These are phyloP conservation scores for Megaustenia siamemsis DNA, from an alignment of 2,888 invertebrate genomes.

Conservation along the genomic window DNA sequence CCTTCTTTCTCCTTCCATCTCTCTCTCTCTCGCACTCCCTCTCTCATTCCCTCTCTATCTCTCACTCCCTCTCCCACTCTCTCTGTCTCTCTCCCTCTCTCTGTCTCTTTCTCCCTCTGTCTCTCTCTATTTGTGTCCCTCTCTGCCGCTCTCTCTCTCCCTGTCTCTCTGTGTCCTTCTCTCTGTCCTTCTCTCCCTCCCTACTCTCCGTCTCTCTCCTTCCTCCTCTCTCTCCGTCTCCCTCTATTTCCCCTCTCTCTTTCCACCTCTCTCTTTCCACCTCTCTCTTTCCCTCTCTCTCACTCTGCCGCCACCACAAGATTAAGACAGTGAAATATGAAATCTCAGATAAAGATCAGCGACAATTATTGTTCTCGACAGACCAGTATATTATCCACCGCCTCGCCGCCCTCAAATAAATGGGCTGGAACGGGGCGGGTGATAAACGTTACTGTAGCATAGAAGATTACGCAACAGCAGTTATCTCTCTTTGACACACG, in stretches of 20 bases:
- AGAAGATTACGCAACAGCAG: too few relatives aligned
- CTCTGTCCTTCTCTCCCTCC: neutral
- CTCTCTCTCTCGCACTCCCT: neutral
- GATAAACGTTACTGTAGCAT: too few relatives aligned
- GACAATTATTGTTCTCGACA: too few relatives aligned
- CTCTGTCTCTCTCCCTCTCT: neutral
- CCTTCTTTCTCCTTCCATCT: neutral
- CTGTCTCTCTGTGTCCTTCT: neutral
- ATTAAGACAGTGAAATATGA: too few relatives aligned
- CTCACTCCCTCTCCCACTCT: neutral
- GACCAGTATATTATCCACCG: too few relatives aligned
- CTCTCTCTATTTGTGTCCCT: neutral
- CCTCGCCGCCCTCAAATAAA: too few relatives aligned
- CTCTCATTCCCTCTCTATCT: neutral
- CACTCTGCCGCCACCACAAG: conserved; percentile 12
- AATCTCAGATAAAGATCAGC: too few relatives aligned
- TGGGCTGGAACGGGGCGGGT: too few relatives aligned
- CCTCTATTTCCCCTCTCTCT: neutral
- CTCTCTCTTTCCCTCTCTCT: neutral
- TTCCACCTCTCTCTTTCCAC: neutral
- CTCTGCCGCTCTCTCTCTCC: neutral
- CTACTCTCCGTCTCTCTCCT: neutral
- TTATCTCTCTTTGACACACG: too few relatives aligned
- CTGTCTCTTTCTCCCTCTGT: conserved; percentile 17
- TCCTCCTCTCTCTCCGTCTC: neutral